Base-by-base conservation (phyloP, 2,888 invertebrate genomes). In the Allolobophora icterica region DNA sequence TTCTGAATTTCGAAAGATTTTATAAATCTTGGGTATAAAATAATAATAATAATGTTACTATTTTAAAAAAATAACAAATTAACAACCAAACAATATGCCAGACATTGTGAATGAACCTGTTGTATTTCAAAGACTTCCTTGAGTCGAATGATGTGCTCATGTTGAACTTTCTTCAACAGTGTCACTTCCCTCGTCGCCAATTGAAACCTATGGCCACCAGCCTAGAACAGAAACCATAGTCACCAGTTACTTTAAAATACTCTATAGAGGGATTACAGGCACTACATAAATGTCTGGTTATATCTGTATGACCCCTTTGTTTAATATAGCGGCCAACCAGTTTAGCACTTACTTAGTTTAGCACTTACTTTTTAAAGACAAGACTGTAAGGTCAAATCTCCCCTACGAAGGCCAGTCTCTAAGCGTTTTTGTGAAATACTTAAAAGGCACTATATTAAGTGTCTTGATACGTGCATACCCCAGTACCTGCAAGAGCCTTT, bases 131-230 rank as follows among this genome's bases (percentile, higher is more conserved):
- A 96, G 13, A 96, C 96, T 94, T 96, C 96, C 92, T 96, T 95
- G 89, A 96, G 94, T 92, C 95, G 94, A 92, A 96, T 96, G 91
- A 96, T 96, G 93, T 96, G 96, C 30, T 96, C 96, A 94, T 96
- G 96, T 87, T 95, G 94, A n/a, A 96, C 96, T 92, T 95, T 94
- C 94, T 96, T 96, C 92, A 96, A 94, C 92, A 96, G 96, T 91
- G 95, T 94, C 89, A 96, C 96, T 94, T 96, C 96, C 91, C 96
- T 94, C 92, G 96, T 95, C 89, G 96, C 93, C 83, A 95, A 94
- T 92, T 95, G 95, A 91, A 96, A 94, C 30, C 94, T 94, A 90
- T 94, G 94, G 90, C 94, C 94, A 24, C 95, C 94, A 91, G 95
- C 95, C 95, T 95, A 93, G 21, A 83, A 91, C 45, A 90, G 33